Evolutionary conservation across 2,888 invertebrate genomes (phyloP).

Genomic region (Chelonus formosanus): DNA sequence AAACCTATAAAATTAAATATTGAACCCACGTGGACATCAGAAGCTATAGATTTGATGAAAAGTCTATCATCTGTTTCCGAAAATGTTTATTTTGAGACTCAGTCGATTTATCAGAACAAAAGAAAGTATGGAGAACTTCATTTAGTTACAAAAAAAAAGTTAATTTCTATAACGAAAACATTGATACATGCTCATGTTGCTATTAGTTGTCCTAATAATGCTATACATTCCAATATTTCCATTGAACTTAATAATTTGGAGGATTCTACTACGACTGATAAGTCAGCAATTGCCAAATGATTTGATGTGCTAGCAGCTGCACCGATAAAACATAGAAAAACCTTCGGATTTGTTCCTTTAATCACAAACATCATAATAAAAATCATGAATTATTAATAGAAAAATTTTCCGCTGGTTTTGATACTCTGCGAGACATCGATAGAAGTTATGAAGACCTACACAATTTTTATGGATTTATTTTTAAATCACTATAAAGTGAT

Average conservation of each 20-base stretch:
- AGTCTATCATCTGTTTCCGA: slow-evolving; percentile 45
- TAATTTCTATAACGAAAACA: slow-evolving; percentile 48
- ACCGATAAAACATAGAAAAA: slow-evolving; percentile 73
- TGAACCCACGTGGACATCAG: slow-evolving; percentile 46
- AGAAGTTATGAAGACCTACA: slow-evolving; percentile 47
- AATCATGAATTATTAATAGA: slow-evolving; percentile 44
- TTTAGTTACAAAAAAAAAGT: slow-evolving; percentile 47
- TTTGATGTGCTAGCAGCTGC: slow-evolving; percentile 74
- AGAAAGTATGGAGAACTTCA: slow-evolving; percentile 55
- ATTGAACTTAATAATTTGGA: not conserved
- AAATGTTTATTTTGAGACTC: slow-evolving; percentile 48
- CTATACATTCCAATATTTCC: not conserved
- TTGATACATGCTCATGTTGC: slow-evolving; percentile 49
- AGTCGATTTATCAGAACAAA: slow-evolving; percentile 41
- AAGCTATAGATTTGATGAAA: slow-evolving; percentile 46
- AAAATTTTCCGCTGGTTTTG: slow-evolving; percentile 72
- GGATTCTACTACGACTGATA: not conserved
- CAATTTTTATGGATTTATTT: slow-evolving; percentile 45
- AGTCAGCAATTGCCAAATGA: slow-evolving; percentile 73
- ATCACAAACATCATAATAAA: slow-evolving; percentile 70
- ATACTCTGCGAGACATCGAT: slow-evolving; percentile 71
- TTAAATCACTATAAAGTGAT: slow-evolving; percentile 4
- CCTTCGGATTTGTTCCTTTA: slow-evolving; percentile 75
- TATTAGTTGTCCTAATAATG: slow-evolving; percentile 40
- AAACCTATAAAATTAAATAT: slow-evolving; percentile 7